Evolutionary conservation across 2,113 vertebrate species (phyloP), one percentile per base, ranked within the genome.

Genomic region (Lota lota): DNA sequence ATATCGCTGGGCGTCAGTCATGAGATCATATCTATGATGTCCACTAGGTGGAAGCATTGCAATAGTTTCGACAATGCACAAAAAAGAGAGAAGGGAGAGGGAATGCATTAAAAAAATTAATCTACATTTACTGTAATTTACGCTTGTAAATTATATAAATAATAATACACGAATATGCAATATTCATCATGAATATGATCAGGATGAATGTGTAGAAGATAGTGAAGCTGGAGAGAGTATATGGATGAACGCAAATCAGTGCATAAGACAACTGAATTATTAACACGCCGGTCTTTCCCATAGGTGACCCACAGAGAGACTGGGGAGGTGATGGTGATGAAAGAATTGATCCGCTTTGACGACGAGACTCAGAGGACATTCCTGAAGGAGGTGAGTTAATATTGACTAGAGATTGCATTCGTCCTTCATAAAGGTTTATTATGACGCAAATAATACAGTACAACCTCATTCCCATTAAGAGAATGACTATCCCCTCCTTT

Each of bases 301-400:
- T 80, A 99, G 97, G 96, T 99, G 79, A 99, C 97, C 0, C 97
- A 99, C 83, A 92, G 86, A 70, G 95, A 96, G 85, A 99, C 97
- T 0, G 97, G 97, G 0, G 97, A 99, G 90, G 97, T 99, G 88
- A 99, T 99, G 97, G 97, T 97, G 65, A 99, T 99, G 97, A 99
- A 99, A 89, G 97, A 99, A 78, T 83, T 99, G 76, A 99, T 99
- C 73, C 94, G 97, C 8, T 99, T 99, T 0, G 97, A 99, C 0
- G 97, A 99, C 65, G 97, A 99, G 79, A 99, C 96, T 0, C 97
- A 99, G 84, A 94, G 91, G 79, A 95, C 96, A 0, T 99, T 99
- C 85, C 94, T 98, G 22, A 99, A 98, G 85, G 97, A 99, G 94
- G 97, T 94, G 60, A 80, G 89, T 53, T 1, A 63, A 61, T 10